These are phyloP conservation scores for Penaeus chinensis DNA, from an alignment of 1,140 invertebrate genomes.

Conservation along the genomic window DNA sequence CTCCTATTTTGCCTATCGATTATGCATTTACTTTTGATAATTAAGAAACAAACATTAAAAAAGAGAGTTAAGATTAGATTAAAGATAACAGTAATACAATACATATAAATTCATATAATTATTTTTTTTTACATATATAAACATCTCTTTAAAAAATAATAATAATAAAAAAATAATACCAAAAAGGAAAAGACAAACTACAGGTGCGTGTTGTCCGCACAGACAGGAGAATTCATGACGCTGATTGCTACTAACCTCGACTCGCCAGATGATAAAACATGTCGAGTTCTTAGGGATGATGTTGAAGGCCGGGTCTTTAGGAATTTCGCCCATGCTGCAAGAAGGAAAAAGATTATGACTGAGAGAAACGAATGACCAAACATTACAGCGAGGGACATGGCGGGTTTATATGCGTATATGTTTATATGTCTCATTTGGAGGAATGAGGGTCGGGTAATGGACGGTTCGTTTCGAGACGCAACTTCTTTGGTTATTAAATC, in stretches of 20 bases:
- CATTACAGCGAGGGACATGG: not conserved
- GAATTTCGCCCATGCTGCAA: slow-evolving; percentile 43
- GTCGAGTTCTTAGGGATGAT: slow-evolving; percentile 79
- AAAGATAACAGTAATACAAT: no score
- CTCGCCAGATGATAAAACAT: slow-evolving; percentile 83
- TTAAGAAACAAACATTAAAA: no score
- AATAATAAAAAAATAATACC: no score
- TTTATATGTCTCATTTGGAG: not conserved
- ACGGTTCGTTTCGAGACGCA: no score
- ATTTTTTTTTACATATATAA: no score
- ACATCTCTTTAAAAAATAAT: no score
- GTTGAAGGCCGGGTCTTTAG: slow-evolving; percentile 74
- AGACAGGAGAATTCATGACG: not conserved
- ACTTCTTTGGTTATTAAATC: no score
- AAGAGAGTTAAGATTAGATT: no score
- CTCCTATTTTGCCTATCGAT: no score
- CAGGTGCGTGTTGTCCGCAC: not conserved
- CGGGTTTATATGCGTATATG: not conserved
- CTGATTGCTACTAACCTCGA: slow-evolving; percentile 74
- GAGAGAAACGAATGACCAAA: not conserved
- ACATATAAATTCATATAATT: no score
- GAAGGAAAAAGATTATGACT: not conserved
- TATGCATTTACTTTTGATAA: no score
- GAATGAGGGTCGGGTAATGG: not conserved
- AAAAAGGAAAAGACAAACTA: no score